phyloP scores from a whole-genome alignment of 2,113 vertebrate genomes.

The Passer domesticus region DNA sequence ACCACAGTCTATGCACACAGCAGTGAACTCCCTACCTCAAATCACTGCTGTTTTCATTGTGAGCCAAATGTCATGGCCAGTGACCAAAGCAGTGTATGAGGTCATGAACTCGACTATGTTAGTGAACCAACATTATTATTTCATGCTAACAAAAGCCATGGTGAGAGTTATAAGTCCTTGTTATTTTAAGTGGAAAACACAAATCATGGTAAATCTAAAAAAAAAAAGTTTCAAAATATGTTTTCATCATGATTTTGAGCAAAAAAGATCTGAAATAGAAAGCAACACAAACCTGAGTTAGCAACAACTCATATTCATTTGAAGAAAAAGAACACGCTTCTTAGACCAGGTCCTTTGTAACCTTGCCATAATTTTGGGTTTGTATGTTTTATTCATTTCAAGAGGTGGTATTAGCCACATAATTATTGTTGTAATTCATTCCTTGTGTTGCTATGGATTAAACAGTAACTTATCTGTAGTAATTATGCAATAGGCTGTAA shows the following conservation, averaged over 20 bases:
- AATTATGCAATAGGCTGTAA: slow-evolving; percentile 68
- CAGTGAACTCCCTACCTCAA: neutral
- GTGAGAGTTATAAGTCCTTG: neutral
- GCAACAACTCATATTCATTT: neutral
- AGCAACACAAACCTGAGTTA: neutral
- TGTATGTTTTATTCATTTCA: neutral
- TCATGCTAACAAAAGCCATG: neutral
- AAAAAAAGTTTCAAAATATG: neutral
- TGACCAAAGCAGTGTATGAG: neutral
- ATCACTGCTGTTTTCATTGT: neutral
- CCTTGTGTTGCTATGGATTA: slow-evolving; percentile 20
- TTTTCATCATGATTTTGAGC: neutral
- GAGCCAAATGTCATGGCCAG: neutral
- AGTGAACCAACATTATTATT: neutral
- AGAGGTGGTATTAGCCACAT: neutral
- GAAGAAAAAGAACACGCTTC: neutral
- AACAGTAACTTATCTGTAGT: slow-evolving; percentile 50
- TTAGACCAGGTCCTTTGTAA: neutral
- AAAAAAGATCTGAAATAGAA: neutral
- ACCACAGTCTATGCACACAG: neutral
- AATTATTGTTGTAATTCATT: slow-evolving; percentile 52
- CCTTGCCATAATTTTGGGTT: neutral
- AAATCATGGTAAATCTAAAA: neutral
- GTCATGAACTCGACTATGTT: neutral
- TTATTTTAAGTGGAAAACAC: neutral